Evolutionary conservation across 2,888 invertebrate genomes (phyloP).

Genomic region (Frankliniella intonsa): DNA sequence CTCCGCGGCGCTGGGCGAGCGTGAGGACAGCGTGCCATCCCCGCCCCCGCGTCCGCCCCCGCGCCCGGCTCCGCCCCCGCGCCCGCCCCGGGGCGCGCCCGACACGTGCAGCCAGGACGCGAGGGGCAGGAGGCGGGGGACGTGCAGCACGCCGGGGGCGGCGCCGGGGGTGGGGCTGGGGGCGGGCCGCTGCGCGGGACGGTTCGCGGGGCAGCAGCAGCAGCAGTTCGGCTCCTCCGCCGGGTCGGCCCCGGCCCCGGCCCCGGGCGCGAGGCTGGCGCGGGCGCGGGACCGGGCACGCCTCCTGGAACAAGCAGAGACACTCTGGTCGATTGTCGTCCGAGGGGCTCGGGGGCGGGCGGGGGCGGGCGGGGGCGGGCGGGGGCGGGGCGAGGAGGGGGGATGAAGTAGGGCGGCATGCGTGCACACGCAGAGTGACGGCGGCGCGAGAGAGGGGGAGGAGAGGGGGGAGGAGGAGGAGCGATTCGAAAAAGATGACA

Average conservation of each 20-base stretch:
- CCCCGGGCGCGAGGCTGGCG: background rate
- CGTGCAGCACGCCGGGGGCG: background rate
- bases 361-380: too few species aligned
- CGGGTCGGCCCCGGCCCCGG: background rate
- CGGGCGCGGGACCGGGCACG: background rate
- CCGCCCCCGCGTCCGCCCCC: too few species aligned
- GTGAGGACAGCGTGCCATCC: background rate
- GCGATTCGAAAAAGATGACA: too few species aligned
- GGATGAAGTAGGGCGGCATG: too few species aligned
- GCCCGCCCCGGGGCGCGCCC: too few species aligned
- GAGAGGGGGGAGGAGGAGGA: too few species aligned
- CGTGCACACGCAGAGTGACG: too few species aligned
- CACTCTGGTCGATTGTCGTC: too few species aligned
- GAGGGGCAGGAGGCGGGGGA: background rate
- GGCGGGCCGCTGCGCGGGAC: background rate
- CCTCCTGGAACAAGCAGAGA: background rate
- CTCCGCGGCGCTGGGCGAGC: background rate
- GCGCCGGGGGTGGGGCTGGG: background rate
- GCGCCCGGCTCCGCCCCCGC: too few species aligned
- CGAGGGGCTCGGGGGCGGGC: too few species aligned
- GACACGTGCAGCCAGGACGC: background rate
- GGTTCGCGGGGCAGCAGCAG: background rate
- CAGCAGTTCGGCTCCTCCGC: background rate
- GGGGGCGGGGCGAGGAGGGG: too few species aligned
- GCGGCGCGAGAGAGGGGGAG: too few species aligned